phyloP scores from a whole-genome alignment of 2,888 invertebrate genomes.

The Perizoma flavofasciatum region DNA sequence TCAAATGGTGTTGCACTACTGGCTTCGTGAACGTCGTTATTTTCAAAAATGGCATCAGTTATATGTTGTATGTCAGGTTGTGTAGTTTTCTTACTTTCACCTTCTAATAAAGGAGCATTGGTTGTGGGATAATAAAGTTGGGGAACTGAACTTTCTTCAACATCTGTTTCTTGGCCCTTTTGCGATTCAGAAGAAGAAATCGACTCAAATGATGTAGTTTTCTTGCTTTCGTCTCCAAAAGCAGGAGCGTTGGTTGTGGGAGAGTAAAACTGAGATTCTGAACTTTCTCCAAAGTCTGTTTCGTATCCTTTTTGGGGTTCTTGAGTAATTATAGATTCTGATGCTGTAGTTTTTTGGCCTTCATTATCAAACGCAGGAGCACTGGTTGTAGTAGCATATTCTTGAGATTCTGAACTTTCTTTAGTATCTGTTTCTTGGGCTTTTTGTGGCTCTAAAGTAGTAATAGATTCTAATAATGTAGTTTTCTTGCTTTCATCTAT shows the following conservation, averaged over 20 bases:
- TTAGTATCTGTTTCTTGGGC: conserved; percentile 7
- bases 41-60: conserved; percentile 8
- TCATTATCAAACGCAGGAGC: conserved; percentile 17
- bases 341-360: conserved; percentile 8
- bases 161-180: conserved; percentile 1
- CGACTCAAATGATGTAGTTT: conserved; percentile 15
- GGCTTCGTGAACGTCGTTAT: conserved; percentile 1
- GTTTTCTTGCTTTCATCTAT: conserved; percentile 17
- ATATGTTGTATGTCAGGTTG: neutral
- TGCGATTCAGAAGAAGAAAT: conserved; percentile 1
- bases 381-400: conserved; percentile 15
- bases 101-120: conserved; percentile 18
- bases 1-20: conserved; percentile 8
- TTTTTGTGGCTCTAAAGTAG: conserved; percentile 10
- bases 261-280: conserved; percentile 14
- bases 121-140: conserved; percentile 14
- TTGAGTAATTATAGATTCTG: conserved; percentile 1
- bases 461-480: conserved; percentile 5
- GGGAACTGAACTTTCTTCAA: conserved; percentile 8
- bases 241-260: conserved; percentile 15
- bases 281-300: conserved; percentile 9
- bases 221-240: conserved; percentile 37
- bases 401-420: conserved; percentile 13
- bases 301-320: neutral
- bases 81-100: conserved; percentile 11